Evolutionary conservation across 2,888 invertebrate species (phyloP).

Genomic region (Drosophila picticornis): DNA sequence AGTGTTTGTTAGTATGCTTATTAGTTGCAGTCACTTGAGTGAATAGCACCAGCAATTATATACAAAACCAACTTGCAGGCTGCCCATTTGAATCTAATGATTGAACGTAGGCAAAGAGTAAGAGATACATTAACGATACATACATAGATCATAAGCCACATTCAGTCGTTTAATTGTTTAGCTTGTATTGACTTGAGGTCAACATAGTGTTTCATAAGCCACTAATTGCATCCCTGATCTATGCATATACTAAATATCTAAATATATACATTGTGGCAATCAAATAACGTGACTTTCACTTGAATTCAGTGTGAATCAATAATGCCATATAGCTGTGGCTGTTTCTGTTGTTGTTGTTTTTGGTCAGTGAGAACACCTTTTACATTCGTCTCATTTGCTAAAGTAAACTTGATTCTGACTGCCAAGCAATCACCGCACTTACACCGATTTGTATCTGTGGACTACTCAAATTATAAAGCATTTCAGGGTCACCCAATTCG

Average conservation of each 20-base stretch:
- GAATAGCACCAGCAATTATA: slow-evolving; percentile 33
- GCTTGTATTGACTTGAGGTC: slow-evolving; percentile 57
- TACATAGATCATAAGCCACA: slow-evolving; percentile 7
- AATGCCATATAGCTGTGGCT: slow-evolving; percentile 15
- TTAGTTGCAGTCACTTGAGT: slow-evolving; percentile 54
- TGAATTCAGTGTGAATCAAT: slow-evolving; percentile 35
- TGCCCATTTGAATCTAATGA: slow-evolving; percentile 10
- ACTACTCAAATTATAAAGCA: slow-evolving; percentile 42
- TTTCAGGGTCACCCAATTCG: slow-evolving; percentile 45
- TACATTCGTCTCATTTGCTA: slow-evolving; percentile 58
- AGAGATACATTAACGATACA: slow-evolving; percentile 8
- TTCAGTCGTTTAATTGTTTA: slow-evolving; percentile 25
- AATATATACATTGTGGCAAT: slow-evolving; percentile 20
- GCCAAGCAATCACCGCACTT: slow-evolving; percentile 33
- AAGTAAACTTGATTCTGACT: slow-evolving; percentile 38
- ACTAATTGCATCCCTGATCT: slow-evolving; percentile 58
- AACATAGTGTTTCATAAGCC: slow-evolving; percentile 60
- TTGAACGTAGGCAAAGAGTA: background rate
- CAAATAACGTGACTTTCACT: slow-evolving; percentile 12
- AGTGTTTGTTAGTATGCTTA: slow-evolving; percentile 51
- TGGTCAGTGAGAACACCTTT: slow-evolving; percentile 43
- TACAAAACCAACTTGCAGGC: slow-evolving; percentile 19
- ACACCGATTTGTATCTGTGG: slow-evolving; percentile 8
- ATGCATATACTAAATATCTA: background rate
- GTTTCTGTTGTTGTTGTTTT: slow-evolving; percentile 8